Evolutionary conservation across 2,888 invertebrate genomes (phyloP).

Genomic region (Thecocarcelia acutangulata): DNA sequence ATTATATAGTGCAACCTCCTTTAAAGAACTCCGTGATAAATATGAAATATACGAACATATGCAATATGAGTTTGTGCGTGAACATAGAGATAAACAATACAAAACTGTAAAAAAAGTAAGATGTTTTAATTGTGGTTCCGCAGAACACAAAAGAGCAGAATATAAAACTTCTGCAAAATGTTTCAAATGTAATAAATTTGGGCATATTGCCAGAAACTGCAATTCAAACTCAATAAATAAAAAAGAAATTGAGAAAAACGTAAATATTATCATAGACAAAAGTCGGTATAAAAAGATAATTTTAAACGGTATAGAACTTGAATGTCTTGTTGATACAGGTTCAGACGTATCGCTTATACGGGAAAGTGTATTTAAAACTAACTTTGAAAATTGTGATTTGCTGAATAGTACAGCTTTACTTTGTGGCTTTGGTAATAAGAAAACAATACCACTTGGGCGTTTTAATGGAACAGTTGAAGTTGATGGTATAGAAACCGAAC

Average conservation of each 20-base stretch:
- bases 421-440: conserved; percentile 33
- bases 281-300: background rate
- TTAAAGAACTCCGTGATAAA: conserved; percentile 24
- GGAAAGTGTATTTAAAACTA: background rate
- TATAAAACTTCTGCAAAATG: conserved; percentile 25
- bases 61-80: conserved; percentile 1
- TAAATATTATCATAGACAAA: conserved; percentile 7
- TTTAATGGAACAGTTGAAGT: conserved; percentile 15
- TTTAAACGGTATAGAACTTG: conserved; percentile 6
- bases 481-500: conserved; percentile 23
- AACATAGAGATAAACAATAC: conserved; percentile 26
- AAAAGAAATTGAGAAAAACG: conserved; percentile 14
- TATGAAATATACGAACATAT: conserved; percentile 37
- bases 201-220: conserved; percentile 12
- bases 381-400: background rate
- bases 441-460: conserved; percentile 19
- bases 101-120: conserved; percentile 22
- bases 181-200: too few species aligned
- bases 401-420: background rate
- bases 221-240: conserved; percentile 4
- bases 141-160: conserved; percentile 24
- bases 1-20: conserved; percentile 36
- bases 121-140: conserved; percentile 43
- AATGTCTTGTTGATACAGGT: conserved; percentile 38
- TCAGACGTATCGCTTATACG: conserved; percentile 25